Percentiles rank a stretch among this genome's conserved stretches.
Evolutionary conservation across 1,140 invertebrate genomes (phyloP).

Genomic region (Helicorthomorpha holstii): DNA sequence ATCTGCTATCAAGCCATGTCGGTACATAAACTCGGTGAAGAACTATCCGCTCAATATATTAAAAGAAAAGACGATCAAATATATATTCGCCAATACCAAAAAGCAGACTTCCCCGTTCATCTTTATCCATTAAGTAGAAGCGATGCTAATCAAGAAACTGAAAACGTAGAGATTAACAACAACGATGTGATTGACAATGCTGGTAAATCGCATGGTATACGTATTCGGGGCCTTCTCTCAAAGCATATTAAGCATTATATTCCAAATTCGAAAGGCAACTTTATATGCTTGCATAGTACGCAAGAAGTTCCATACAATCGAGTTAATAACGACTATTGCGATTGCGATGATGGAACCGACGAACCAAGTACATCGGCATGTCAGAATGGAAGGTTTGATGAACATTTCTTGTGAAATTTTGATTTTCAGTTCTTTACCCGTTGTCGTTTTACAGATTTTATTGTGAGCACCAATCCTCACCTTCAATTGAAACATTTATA

Average conservation of each 20-base stretch:
- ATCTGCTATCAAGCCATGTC: constrained; percentile 3
- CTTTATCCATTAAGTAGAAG: not conserved
- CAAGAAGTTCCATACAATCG: constrained; percentile 20
- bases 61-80: not conserved
- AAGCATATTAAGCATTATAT: constrained; percentile 17
- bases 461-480: constrained; percentile 10
- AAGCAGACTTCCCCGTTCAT: not conserved
- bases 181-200: no score
- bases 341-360: constrained; percentile 18
- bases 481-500: constrained; percentile 11
- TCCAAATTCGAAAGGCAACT: constrained; percentile 23
- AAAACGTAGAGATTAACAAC: not conserved
- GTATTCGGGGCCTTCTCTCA: constrained; percentile 3
- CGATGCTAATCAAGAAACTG: not conserved
- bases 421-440: not conserved
- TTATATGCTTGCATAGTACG: constrained; percentile 24
- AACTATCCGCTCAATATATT: constrained; percentile 1
- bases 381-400: constrained; percentile 11
- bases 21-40: not conserved
- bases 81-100: not conserved
- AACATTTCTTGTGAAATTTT: no score
- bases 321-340: constrained; percentile 19
- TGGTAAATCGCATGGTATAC: no score
- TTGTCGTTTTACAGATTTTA: constrained; percentile 14
- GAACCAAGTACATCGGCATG: constrained; percentile 23